Percentiles rank a stretch among this genome's conserved stretches.
Evolutionary conservation across 2,113 vertebrate species (phyloP).

Genomic region (Phalacrocorax pelagicus): DNA sequence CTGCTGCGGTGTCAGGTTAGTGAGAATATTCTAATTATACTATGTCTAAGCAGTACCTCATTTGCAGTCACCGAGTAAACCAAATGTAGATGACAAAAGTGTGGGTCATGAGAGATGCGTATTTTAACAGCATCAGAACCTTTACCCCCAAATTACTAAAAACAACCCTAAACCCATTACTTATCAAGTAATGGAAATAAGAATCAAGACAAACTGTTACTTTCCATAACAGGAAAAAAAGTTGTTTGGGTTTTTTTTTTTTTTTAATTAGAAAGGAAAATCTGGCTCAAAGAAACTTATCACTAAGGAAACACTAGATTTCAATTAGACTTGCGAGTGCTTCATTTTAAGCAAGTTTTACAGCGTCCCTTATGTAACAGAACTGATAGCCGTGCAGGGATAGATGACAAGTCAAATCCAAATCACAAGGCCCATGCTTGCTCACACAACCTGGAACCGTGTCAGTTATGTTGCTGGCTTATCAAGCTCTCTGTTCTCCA

Average conservation of each 20-base stretch:
- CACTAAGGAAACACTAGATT: background rate
- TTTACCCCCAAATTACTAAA: constrained; percentile 35
- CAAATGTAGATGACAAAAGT: constrained; percentile 30
- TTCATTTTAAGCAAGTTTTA: background rate
- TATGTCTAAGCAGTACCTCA: background rate
- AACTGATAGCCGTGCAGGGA: background rate
- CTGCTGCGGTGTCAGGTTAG: background rate
- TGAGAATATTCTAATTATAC: constrained; percentile 30
- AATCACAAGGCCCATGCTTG: background rate
- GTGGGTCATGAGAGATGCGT: background rate
- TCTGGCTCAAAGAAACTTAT: background rate
- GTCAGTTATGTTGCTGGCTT: constrained; percentile 27
- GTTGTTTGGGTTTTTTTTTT: background rate
- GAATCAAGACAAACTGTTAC: constrained; percentile 15
- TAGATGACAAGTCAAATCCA: constrained; percentile 27
- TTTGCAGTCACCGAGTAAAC: background rate
- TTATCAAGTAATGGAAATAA: background rate
- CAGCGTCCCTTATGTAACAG: constrained; percentile 30
- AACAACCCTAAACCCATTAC: background rate
- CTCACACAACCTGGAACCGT: background rate
- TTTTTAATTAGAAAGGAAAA: background rate
- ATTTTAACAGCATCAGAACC: background rate
- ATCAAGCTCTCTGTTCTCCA: constrained; percentile 26
- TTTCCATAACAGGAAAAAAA: background rate
- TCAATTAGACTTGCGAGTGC: background rate